These are phyloP conservation scores for Hydrochoerus hydrochaeris DNA, from an alignment of 2,113 vertebrate genomes.

Conservation along the genomic window DNA sequence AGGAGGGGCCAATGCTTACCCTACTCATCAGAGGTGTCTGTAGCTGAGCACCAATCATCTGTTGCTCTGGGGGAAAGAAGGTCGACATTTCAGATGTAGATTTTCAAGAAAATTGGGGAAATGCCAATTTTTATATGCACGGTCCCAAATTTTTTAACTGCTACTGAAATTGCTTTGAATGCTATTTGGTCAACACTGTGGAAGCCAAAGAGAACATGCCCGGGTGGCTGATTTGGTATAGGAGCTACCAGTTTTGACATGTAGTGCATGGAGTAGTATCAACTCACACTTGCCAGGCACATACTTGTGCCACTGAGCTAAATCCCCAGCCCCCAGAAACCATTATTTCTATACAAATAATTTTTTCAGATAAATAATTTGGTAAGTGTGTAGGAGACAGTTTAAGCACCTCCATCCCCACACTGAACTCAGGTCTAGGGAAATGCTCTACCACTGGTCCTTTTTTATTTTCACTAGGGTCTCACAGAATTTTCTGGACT, in stretches of 20 bases:
- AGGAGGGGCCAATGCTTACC: neutral
- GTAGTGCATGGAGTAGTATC: neutral
- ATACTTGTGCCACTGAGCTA: no score
- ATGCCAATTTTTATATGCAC: neutral
- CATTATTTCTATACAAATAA: neutral
- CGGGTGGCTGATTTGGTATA: neutral
- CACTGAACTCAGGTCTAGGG: neutral
- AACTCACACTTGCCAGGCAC: no score
- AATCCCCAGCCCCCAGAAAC: neutral
- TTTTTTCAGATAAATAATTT: neutral
- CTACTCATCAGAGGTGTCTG: neutral
- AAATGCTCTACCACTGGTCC: neutral
- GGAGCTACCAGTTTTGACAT: neutral
- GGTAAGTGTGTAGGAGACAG: neutral
- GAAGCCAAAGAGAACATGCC: neutral
- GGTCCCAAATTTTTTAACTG: neutral
- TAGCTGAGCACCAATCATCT: neutral
- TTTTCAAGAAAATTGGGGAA: conserved; percentile 6
- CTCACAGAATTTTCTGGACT: neutral
- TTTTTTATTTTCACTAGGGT: neutral
- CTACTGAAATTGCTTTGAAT: neutral
- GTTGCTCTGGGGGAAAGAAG: neutral
- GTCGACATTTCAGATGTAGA: neutral
- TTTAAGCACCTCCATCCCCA: neutral
- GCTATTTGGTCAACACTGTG: neutral